Evolutionary conservation across 2,797 vertebrate species (phyloP), one percentile per base, ranked within the genome.

Genomic region (Alcedo quadribrachys): DNA sequence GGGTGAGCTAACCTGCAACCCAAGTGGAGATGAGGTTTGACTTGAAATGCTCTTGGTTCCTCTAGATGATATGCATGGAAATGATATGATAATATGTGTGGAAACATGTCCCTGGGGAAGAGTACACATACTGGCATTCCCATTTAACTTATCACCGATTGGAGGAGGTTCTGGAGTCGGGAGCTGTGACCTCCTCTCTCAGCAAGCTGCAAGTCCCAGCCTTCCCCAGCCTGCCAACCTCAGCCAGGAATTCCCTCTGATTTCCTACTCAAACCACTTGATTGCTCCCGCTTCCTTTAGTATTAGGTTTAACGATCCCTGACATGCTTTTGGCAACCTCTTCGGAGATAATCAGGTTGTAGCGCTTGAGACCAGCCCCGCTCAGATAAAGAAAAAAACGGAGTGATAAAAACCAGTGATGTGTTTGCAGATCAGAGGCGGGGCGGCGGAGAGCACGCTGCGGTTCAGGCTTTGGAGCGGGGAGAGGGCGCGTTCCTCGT

Each of bases 391-490:
- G 81, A 22, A 85, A 68, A 33, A 85, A 91, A 40, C 7, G 50
- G 57, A 90, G 94, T 94, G 94, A 93, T 89, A 90, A 92, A 95
- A 89, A 9, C 15, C 95, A 90, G 94, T 4, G 90, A 93, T 95
- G 88, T 27, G 43, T 58, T 81, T 60, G 71, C 90, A 85, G 93
- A 93, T 94, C 78, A 92, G 93, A 93, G 89, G 71, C 75, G 54
- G 75, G 42, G 54, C 76, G 70, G 90, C 0, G 2, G 35, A 30
- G 84, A 82, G 63, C 85, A 42, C 2, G 1, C 63, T 13, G 84
- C 51, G 54, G 43, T 70, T 51, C 32, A 28, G 84, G 51, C 89
- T 75, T 90, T 87, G 75, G 95, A 89, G 93, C 82, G 89, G 25
- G 3, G 79, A 40, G 71, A 89, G 14, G 1, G 12, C 16, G 4